These are phyloP conservation scores for Cenopis cana DNA, from an alignment of 2,888 invertebrate species.

Conservation along the genomic window DNA sequence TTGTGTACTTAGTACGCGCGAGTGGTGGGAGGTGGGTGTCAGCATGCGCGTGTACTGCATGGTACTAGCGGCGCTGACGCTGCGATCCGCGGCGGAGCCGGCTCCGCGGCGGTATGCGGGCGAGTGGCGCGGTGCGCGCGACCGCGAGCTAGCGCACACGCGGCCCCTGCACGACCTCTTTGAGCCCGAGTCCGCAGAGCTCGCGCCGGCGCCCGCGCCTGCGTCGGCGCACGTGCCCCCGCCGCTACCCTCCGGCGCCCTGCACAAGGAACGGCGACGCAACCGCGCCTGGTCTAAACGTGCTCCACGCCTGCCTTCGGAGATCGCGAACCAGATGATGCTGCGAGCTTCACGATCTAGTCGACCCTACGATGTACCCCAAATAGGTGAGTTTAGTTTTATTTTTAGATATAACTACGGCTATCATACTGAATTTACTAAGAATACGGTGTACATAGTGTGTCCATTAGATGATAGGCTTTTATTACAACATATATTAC, in stretches of 20 bases:
- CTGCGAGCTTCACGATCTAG: constrained; percentile 90
- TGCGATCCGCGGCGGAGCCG: constrained; percentile 73
- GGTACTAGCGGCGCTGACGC: constrained; percentile 76
- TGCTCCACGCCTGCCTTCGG: constrained; percentile 77
- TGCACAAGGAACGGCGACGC: constrained; percentile 72
- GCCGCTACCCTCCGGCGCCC: constrained; percentile 62
- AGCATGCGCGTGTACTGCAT: constrained; percentile 79
- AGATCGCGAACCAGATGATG: constrained; percentile 91
- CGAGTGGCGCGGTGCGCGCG: constrained; percentile 65
- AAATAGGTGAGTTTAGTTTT: constrained; percentile 88
- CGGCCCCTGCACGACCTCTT: constrained; percentile 75
- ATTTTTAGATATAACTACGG: neutral
- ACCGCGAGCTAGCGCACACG: constrained; percentile 65
- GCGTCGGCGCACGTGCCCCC: constrained; percentile 56
- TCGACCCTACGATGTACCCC: constrained; percentile 93
- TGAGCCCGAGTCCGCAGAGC: constrained; percentile 66
- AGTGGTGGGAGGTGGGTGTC: constrained; percentile 72
- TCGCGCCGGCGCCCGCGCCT: constrained; percentile 55
- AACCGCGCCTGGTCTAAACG: constrained; percentile 69
- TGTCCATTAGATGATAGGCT: no score
- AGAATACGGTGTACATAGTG: neutral
- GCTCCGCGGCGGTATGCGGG: constrained; percentile 70
- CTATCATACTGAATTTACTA: neutral
- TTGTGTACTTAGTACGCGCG: constrained; percentile 78
- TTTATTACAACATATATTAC: no score